Evolutionary conservation across 2,888 invertebrate species (phyloP), one percentile per base, ranked within the genome.

Genomic region (Stenichneumon culpator): DNA sequence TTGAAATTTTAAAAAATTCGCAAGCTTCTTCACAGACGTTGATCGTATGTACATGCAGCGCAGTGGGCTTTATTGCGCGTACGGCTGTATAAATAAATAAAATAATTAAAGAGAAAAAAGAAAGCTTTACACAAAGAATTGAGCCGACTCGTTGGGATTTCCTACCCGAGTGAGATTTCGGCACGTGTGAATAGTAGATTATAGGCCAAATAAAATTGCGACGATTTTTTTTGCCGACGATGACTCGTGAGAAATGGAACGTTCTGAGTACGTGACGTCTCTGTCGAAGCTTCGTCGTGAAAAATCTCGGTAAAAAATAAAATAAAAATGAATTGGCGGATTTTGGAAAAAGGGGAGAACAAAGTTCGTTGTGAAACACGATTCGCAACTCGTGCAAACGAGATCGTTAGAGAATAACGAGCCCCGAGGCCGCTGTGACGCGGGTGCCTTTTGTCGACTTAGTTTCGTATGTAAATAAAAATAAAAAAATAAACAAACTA

Each of bases 401-500:
- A 84, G 81, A 75, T 54, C 78, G 74, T 74, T 79, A 36, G 70
- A 73, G 70, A 82, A 72, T 72, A 79, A 82, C 54, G 57, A 75
- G 82, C 70, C 82, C 79, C 79, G 75, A 86, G 78, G 83, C 86
- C 83, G 82, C 83, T 79, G 82, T 84, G 86, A 87, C 83, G 83
- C 82, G 86, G 87, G 86, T 88, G 88, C 88, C 88, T 88, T 88
- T 81, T 84, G 80, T 84, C 84, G 74, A 82, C 63, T 84, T 82
- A 82, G 77, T 79, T 79, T 84, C 81, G 69, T 69, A 70, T 81
- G 68, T 81, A 54, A 82, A 74, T 47, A 81, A 52, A 69, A 63
- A 73, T 0, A 11, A 57, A 72, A 44, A 72, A 60, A 44, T n/a
- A 36, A 57, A 39, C 39, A 73, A 63, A 44, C 25, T 82, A 77